Evolutionary conservation across 2,797 vertebrate genomes (phyloP), one percentile per base, ranked within the genome.

Genomic region (Macrochelys suwanniensis): DNA sequence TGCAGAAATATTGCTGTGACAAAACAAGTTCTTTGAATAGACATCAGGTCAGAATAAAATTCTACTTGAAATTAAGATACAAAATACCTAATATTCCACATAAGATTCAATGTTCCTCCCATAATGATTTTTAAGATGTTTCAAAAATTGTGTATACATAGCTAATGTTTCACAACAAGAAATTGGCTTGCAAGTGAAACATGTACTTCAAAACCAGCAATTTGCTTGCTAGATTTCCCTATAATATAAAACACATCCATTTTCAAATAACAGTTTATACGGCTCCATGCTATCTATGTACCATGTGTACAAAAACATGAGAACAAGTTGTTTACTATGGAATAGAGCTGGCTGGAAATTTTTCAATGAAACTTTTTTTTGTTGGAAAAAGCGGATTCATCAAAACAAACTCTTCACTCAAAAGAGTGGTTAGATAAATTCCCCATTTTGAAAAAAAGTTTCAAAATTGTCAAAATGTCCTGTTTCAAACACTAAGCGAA

Each of bases 21-120:
- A 94, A 71, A 87, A 68, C 26, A 0, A 37, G 94, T 80, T 37
- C 82, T 85, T 56, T 71, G 19, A 42, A 71, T 53, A 90, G 78
- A 45, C 85, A 87, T 79, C 23, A 85, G 33, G 54, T 79, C 54
- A 94, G 59, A 84, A 88, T 89, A 91, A 0, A 88, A 68, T 77
- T 77, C 45, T 53, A 11, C 49, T 93, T 53, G 1, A 79, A 87
- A 94, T 89, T 42, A 53, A 85, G 6, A 49, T 89, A 84, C 4
- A 82, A 89, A 95, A 91, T 4, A 1, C 33, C 33, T 82, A 10
- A 26, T 91, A 94, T 50, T 65, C 88, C 80, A 53, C 68, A 71
- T 21, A 71, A 42, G 19, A 71, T 23, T 19, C 19, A 68, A 42
- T 71, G 68, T 42, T 23, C 37, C 37, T 23, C 19, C 21, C 68